Evolutionary conservation across 2,888 invertebrate species (phyloP).

Genomic region (Aplocera efformata): DNA sequence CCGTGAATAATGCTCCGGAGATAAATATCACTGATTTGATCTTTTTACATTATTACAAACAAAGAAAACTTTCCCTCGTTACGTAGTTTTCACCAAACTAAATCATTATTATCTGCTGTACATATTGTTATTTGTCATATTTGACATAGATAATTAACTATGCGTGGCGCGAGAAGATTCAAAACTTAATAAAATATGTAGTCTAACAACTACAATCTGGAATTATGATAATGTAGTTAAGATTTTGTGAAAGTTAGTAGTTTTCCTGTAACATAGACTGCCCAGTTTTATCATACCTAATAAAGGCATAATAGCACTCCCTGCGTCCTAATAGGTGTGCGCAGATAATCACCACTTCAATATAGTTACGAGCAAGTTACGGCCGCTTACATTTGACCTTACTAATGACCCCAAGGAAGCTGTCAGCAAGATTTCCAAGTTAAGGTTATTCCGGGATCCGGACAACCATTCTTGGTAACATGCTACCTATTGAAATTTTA

Average conservation of each 20-base stretch:
- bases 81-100: conserved; percentile 27
- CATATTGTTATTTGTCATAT: conserved; percentile 1
- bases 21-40: conserved; percentile 38
- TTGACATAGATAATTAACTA: too few species aligned
- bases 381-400: conserved; percentile 38
- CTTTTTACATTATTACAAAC: conserved; percentile 30
- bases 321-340: not conserved
- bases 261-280: too few species aligned
- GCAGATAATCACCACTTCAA: conserved; percentile 1
- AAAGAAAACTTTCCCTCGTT: conserved; percentile 29
- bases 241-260: too few species aligned
- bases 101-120: conserved; percentile 14
- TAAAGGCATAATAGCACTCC: not conserved
- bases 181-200: too few species aligned
- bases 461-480: conserved; percentile 34
- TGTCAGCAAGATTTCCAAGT: conserved; percentile 39
- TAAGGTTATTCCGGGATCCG: conserved; percentile 38
- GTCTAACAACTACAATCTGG: too few species aligned
- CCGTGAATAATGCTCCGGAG: conserved; percentile 47
- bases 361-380: conserved; percentile 4
- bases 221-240: too few species aligned
- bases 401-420: conserved; percentile 40
- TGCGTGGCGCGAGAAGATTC: too few species aligned
- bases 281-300: too few species aligned
- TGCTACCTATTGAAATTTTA: conserved; percentile 19